Conservation (phyloP, 92 coral and sea anemone genomes). For the Palythoa caribaeorum region DNA sequence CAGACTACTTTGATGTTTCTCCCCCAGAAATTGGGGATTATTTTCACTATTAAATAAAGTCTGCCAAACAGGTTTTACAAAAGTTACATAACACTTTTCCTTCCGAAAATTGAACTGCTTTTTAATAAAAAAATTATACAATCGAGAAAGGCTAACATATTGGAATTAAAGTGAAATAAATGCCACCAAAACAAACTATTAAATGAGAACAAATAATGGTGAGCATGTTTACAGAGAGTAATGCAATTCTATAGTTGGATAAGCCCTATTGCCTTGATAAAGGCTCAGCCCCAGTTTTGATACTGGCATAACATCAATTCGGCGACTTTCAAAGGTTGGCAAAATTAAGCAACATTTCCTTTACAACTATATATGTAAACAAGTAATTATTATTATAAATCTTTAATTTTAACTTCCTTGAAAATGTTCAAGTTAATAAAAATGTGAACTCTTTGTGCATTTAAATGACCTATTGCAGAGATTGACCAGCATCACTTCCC, state of each 20-base stretch:
- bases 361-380: not conserved
- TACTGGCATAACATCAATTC: not conserved
- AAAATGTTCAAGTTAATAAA: not conserved
- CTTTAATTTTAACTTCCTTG: not conserved
- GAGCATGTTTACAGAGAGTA: too few species aligned
- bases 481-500: not conserved
- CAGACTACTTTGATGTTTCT: constrained; percentile 20
- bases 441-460: not conserved
- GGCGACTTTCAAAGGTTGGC: not conserved
- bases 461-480: too few species aligned
- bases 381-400: not conserved
- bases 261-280: not conserved
- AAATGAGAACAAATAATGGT: not conserved
- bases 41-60: not conserved
- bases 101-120: too few species aligned
- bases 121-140: too few species aligned
- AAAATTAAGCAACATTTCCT: not conserved
- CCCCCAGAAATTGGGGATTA: constrained; percentile 27
- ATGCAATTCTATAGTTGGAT: not conserved
- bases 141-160: too few species aligned
- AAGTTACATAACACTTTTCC: not conserved
- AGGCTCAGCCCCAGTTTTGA: not conserved
- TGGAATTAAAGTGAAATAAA: too few species aligned
- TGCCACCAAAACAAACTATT: not conserved
- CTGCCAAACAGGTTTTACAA: not conserved